Evolutionary conservation across 1,140 invertebrate species (phyloP).

Genomic region (Sycophila sp.): DNA sequence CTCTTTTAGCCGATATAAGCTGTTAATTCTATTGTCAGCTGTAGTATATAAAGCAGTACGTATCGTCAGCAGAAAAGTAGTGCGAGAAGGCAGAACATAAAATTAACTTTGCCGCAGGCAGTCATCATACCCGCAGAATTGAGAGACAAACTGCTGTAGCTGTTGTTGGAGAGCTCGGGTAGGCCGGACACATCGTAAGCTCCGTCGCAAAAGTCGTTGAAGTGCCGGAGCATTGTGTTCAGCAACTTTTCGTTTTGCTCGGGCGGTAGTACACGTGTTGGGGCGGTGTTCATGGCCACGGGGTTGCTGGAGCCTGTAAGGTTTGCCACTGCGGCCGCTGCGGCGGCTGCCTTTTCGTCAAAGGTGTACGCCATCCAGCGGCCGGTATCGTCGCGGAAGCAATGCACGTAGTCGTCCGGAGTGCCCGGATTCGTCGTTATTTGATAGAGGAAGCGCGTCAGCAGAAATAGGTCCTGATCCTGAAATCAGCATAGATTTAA

Average conservation of each 20-base stretch:
- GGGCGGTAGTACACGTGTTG: slow-evolving; percentile 45
- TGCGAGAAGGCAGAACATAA: neutral
- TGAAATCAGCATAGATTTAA: neutral
- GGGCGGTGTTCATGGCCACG: neutral
- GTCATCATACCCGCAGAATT: slow-evolving; percentile 63
- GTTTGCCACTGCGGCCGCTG: slow-evolving; percentile 65
- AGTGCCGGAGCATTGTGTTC: slow-evolving; percentile 62
- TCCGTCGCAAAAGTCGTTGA: slow-evolving; percentile 49
- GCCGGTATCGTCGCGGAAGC: slow-evolving; percentile 78
- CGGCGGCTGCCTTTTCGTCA: slow-evolving; percentile 77
- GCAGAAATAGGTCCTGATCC: slow-evolving; percentile 51
- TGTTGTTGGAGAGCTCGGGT: slow-evolving; percentile 65
- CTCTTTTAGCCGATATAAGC: no score
- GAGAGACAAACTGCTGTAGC: slow-evolving; percentile 68
- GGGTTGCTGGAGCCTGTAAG: slow-evolving; percentile 35
- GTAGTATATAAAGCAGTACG: no score
- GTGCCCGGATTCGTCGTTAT: slow-evolving; percentile 88
- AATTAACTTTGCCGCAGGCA: no score
- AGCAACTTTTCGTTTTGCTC: slow-evolving; percentile 60
- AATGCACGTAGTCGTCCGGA: slow-evolving; percentile 87
- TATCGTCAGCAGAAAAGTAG: no score
- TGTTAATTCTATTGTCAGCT: no score
- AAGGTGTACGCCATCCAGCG: slow-evolving; percentile 87
- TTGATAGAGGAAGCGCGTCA: slow-evolving; percentile 66
- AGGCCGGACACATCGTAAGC: slow-evolving; percentile 61